Evolutionary conservation across 2,113 vertebrate species (phyloP).

Genomic region (Phalacrocorax brasilianus): DNA sequence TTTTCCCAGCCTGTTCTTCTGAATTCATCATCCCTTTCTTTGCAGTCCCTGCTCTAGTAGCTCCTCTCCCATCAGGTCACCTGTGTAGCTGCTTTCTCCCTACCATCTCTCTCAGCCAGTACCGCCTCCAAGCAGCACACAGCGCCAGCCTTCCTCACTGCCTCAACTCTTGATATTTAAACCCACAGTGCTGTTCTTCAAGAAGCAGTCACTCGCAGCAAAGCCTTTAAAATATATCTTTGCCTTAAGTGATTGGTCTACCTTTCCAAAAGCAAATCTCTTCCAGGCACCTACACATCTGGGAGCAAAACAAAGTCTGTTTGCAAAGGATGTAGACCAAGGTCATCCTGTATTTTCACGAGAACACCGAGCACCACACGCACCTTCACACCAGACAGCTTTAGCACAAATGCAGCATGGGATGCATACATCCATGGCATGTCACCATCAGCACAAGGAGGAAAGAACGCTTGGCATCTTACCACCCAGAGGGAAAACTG

Average conservation of each 20-base stretch:
- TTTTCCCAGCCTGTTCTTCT: neutral
- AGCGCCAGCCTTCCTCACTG: neutral
- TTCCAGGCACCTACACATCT: neutral
- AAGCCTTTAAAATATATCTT: neutral
- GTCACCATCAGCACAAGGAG: neutral
- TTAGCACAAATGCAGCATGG: neutral
- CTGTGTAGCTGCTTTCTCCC: neutral
- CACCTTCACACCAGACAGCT: neutral
- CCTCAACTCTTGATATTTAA: neutral
- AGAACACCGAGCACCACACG: neutral
- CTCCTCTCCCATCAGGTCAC: neutral
- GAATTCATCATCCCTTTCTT: neutral
- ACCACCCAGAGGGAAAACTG: neutral
- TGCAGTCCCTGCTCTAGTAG: neutral
- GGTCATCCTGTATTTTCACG: neutral
- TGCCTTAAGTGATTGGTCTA: neutral
- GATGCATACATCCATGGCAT: neutral
- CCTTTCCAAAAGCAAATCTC: neutral
- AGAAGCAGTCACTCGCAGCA: accelerated
- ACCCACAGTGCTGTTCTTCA: neutral
- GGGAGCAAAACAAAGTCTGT: neutral
- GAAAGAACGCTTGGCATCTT: neutral
- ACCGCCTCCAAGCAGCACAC: neutral
- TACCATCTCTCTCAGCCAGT: neutral
- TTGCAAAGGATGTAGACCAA: neutral